These are phyloP conservation scores for Psittacara wagleri DNA, from an alignment of 2,113 vertebrate species.

Conservation along the genomic window DNA sequence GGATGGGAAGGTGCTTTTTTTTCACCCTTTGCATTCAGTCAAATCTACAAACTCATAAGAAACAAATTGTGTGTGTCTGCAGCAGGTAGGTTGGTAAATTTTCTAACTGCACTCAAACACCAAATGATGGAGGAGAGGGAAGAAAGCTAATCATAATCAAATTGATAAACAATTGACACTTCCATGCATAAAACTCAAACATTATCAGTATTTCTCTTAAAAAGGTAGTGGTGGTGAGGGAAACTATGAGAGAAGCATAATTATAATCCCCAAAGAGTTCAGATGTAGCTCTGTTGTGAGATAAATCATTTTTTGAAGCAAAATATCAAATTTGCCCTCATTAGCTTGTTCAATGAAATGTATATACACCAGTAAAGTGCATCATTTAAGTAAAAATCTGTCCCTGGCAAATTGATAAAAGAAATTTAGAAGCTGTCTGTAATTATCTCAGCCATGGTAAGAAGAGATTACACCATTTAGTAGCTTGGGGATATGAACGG, in stretches of 20 bases:
- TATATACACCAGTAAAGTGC: slow-evolving; percentile 9
- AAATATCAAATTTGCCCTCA: neutral
- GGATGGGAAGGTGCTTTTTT: neutral
- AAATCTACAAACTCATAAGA: neutral
- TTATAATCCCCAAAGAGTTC: neutral
- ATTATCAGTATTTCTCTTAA: neutral
- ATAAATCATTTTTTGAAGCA: neutral
- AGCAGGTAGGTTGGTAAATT: neutral
- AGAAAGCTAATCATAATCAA: slow-evolving; percentile 2
- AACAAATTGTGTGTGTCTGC: neutral
- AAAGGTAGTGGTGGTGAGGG: neutral
- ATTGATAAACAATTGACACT: neutral
- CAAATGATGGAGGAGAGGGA: neutral
- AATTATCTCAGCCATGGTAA: neutral
- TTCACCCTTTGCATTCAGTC: neutral
- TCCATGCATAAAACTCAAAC: neutral
- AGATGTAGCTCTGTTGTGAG: neutral
- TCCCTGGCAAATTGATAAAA: slow-evolving; percentile 20
- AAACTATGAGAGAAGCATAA: neutral
- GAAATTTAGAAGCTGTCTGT: slow-evolving; percentile 3
- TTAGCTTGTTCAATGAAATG: neutral
- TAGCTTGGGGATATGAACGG: neutral
- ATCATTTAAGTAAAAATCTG: slow-evolving; percentile 43
- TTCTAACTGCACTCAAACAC: neutral
- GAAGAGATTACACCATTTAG: neutral